Evolutionary conservation across 2,797 vertebrate species (phyloP).

Genomic region (Semotilus atromaculatus): DNA sequence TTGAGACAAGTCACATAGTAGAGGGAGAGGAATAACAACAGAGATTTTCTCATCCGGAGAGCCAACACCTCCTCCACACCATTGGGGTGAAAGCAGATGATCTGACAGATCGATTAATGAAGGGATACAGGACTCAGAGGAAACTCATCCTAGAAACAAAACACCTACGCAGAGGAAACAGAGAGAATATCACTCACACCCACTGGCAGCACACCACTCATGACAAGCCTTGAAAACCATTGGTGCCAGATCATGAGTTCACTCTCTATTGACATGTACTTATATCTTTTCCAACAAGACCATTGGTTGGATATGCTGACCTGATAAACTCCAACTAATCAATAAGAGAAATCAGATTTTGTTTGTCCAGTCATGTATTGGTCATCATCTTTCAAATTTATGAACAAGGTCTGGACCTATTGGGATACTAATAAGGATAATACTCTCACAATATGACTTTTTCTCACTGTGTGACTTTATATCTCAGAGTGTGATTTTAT

Average conservation of each 20-base stretch:
- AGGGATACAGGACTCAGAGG: conserved; percentile 14
- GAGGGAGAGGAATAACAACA: conserved; percentile 6
- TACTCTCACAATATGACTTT: not conserved
- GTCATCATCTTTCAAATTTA: not conserved
- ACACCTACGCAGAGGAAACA: conserved; percentile 48
- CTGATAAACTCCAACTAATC: not conserved
- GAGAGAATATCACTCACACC: conserved; percentile 23
- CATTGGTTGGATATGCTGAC: not conserved
- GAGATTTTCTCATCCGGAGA: conserved; percentile 32
- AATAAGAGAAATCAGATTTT: not conserved
- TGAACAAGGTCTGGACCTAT: not conserved
- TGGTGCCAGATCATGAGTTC: not conserved
- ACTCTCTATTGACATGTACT: not conserved
- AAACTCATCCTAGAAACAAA: conserved; percentile 42
- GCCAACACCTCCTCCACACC: conserved; percentile 35
- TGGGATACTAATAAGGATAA: not conserved
- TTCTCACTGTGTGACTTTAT: too few relatives aligned
- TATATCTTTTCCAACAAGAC: not conserved
- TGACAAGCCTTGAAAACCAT: conserved; percentile 20
- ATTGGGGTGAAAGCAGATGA: conserved; percentile 24
- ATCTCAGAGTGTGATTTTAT: not conserved
- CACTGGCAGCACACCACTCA: conserved; percentile 46
- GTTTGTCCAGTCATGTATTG: not conserved
- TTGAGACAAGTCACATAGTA: not conserved
- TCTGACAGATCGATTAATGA: conserved; percentile 32